Evolutionary conservation across 1,140 invertebrate species (phyloP), one percentile per base, ranked within the genome.

Genomic region (Meloidogyne chitwoodi): DNA sequence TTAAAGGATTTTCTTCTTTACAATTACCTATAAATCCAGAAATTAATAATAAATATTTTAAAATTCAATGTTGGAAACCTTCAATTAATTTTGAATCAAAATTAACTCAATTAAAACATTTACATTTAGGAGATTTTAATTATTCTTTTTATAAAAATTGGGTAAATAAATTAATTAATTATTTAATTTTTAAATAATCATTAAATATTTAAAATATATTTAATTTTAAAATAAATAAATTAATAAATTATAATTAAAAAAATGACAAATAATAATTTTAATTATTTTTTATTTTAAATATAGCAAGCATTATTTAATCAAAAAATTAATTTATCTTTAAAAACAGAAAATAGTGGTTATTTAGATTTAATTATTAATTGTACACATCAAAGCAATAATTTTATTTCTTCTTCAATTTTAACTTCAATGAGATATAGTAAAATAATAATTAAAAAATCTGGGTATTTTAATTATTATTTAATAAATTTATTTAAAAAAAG

Each of bases 341-440:
- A 34, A 61, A 61, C 48, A 12, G 56, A 73, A 31, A 22, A 26
- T 12, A 31, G 38, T 63, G 70, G 70, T 1, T 29, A 26, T 48
- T 31, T 73, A 22, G 29, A 48, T 48, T 31, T 73, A 24, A 48
- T 34, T n/a, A 63, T 73, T 22, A 61, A 38, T 48, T 64, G 48
- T 31, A 34, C 64, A 11, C 70, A 73, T 63, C 70, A 73, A 62
- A 61, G 41, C 5, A 34, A 34, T 31, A 22, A 63, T 31, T 73
- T 63, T 34, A 63, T 73, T 62, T 62, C 70, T 22, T 6, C 24
- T 19, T 61, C 61, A 34, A 2, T 62, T 31, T 62, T 73, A 34
- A 61, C 22, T 24, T 73, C 70, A n/a, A 61, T 73, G 27, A 31
- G 64, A 22, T 73, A 73, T 63, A 73, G 56, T 38, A 64, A 24